Evolutionary conservation across 2,888 invertebrate genomes (phyloP), one percentile per base, ranked within the genome.

Genomic region (Hypomecis atomaria): DNA sequence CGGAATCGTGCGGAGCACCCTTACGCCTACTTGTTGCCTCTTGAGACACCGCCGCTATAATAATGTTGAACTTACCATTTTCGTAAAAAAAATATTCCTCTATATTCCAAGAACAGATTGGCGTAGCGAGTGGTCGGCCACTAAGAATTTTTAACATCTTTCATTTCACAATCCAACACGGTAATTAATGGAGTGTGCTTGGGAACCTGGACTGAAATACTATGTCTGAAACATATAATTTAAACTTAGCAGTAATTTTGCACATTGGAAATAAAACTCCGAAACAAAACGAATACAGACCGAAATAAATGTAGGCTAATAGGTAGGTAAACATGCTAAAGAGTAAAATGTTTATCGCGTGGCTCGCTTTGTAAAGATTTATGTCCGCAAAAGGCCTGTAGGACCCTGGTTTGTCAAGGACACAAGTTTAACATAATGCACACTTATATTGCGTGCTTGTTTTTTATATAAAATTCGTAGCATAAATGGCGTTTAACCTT

Each of bases 11-110:
- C 42, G 59, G 59, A 64, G 53, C 57, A 59, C 62, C 60, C 54
- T 66, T 58, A 59, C 42, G 58, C 6, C 56, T 65, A 66, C 69
- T 66, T 67, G 66, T 70, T 62, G 61, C 59, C 63, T 45, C 47
- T 57, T 44, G 6, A 59, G 40, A 50, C 33, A 11, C 1, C 9
- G 43, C 5, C 50, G 23, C 23, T 44, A 59, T 9, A 61, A 59
- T 37, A 48, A 50, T 47, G 7, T 47, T 37, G 23, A 1, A 23
- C 23, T 23, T 23, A 23, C 23, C 1, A 23, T 23, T 23, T 23
- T 23, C 23, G 3, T 23, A 3, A 23, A 23, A 23, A 2, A 23
- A 1, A 23, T 23, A 23, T 23, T 23, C 23, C 23, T 23, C 23
- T 23, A 23, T 23, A 23, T 23, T 23, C 23, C 23, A 23, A 23